phyloP scores from a whole-genome alignment of 1,140 invertebrate genomes.

The Portunus trituberculatus region DNA sequence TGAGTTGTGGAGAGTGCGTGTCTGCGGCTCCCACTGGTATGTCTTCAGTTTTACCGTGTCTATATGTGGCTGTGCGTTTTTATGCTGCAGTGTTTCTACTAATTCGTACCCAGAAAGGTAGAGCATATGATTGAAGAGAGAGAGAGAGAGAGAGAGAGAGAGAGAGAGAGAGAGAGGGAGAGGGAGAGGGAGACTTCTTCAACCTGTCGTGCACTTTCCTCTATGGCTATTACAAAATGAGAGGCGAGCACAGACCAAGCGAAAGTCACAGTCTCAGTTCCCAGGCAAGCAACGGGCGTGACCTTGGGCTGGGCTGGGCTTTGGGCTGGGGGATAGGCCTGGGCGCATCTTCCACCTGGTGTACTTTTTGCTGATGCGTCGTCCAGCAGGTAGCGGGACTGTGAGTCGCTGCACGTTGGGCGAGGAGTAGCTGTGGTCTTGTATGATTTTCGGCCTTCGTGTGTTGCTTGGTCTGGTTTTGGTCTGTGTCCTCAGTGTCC shows the following conservation, averaged over 20 bases:
- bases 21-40: too few relatives aligned
- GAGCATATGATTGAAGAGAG: neutral
- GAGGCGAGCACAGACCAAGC: neutral
- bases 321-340: neutral
- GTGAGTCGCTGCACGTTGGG: neutral
- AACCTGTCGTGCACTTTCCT: too few relatives aligned
- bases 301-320: neutral
- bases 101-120: neutral
- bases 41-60: too few relatives aligned
- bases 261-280: neutral
- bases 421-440: neutral
- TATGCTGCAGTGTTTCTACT: neutral
- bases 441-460: too few relatives aligned
- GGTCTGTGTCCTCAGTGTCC: too few relatives aligned
- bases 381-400: neutral
- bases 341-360: neutral
- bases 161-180: conserved; percentile 2
- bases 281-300: neutral
- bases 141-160: conserved; percentile 41
- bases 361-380: neutral
- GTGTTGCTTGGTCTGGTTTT: too few relatives aligned
- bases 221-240: too few relatives aligned
- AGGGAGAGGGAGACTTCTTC: too few relatives aligned
- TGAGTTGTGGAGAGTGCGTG: too few relatives aligned
- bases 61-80: too few relatives aligned